Conservation (phyloP, 2,888 invertebrate species). For the Acutogordius australiensis region DNA sequence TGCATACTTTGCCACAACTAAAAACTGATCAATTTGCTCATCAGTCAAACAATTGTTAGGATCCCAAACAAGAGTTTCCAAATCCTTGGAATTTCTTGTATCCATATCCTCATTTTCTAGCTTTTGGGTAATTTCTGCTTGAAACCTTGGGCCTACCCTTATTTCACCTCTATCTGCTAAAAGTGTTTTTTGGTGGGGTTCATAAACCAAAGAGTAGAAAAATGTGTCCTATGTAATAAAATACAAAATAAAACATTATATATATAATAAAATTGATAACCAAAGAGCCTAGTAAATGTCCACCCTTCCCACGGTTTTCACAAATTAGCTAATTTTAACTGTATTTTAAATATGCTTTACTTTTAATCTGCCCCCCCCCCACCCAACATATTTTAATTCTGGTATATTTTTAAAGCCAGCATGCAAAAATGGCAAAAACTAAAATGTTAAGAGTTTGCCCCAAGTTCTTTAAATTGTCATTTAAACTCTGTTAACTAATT, state of each 20-base stretch:
- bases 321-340: no score
- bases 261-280: constrained; percentile 9
- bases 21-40: constrained; percentile 89
- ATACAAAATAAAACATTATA: constrained; percentile 12
- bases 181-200: constrained; percentile 89
- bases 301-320: no score
- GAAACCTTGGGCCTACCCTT: constrained; percentile 63
- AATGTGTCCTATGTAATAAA: constrained; percentile 51
- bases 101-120: constrained; percentile 33
- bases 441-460: no score
- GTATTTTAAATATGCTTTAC: no score
- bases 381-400: no score
- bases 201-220: constrained; percentile 97
- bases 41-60: constrained; percentile 64
- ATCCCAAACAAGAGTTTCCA: constrained; percentile 77
- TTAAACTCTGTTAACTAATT: no score
- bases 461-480: no score
- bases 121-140: constrained; percentile 60
- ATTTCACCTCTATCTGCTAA: constrained; percentile 82
- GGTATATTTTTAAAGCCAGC: no score
- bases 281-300: constrained; percentile 28
- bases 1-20: constrained; percentile 40
- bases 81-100: constrained; percentile 38
- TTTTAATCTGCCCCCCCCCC: no score
- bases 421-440: no score